Percentiles rank a stretch among this genome's conserved stretches.
phyloP scores from a whole-genome alignment of 2,888 invertebrate species.

The Hanleya hanleyi region DNA sequence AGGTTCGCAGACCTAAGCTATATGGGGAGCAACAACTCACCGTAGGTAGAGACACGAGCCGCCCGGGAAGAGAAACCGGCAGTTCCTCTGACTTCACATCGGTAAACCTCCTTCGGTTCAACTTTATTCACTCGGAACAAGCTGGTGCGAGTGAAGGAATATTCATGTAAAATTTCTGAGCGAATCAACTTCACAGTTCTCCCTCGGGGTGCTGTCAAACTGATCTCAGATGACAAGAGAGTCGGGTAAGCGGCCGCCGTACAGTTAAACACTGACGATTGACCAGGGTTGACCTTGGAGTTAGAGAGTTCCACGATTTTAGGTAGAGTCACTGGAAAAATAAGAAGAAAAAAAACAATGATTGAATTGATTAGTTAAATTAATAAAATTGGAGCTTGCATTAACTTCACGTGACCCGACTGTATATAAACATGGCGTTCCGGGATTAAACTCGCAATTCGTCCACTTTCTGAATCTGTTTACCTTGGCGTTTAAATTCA shows the following conservation, averaged over 20 bases:
- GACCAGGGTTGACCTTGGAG: constrained; percentile 57
- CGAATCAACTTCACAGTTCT: background rate
- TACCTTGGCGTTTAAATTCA: too few species aligned
- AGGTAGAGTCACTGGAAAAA: constrained; percentile 55
- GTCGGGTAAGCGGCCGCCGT: constrained; percentile 62
- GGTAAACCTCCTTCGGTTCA: constrained; percentile 51
- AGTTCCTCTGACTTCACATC: constrained; percentile 52
- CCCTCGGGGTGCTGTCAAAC: constrained; percentile 44
- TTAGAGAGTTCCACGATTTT: constrained; percentile 58
- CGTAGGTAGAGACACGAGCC: background rate
- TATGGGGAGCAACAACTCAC: too few species aligned
- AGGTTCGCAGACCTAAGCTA: too few species aligned
- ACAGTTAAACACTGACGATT: constrained; percentile 59
- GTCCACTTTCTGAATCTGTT: too few species aligned
- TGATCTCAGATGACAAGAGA: constrained; percentile 52
- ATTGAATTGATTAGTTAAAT: background rate
- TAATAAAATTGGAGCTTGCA: too few species aligned
- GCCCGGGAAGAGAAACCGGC: constrained; percentile 50
- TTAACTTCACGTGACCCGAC: too few species aligned
- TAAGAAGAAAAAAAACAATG: background rate
- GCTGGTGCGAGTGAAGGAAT: constrained; percentile 53
- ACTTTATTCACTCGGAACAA: constrained; percentile 52
- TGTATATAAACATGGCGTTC: too few species aligned
- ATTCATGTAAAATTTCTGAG: constrained; percentile 45
- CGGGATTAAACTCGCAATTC: too few species aligned